A percentile compares a stretch with the other conserved stretches of the same genome.
Evolutionary conservation across 1,140 invertebrate genomes (phyloP).

Genomic region (Melipona quadrifasciata): DNA sequence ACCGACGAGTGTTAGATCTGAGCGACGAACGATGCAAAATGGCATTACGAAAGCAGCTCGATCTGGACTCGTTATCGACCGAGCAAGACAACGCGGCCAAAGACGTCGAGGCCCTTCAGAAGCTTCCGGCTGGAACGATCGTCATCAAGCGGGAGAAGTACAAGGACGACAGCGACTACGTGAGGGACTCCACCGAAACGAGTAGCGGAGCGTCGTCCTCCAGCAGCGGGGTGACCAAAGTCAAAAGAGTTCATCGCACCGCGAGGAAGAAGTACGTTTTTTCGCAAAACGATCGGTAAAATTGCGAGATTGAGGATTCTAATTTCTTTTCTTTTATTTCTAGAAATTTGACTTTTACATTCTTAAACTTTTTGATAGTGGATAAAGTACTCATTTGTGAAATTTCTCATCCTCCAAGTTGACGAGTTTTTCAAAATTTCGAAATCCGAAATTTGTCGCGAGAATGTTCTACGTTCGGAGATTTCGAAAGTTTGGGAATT

Average conservation of each 20-base stretch:
- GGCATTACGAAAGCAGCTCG: constrained; percentile 57
- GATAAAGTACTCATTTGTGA: too few species aligned
- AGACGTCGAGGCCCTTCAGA: constrained; percentile 40
- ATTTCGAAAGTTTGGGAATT: too few species aligned
- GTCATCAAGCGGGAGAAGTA: constrained; percentile 61
- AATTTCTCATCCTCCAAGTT: too few species aligned
- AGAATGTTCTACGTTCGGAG: too few species aligned
- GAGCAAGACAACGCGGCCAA: background rate
- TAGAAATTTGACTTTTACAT: background rate
- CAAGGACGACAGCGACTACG: constrained; percentile 55
- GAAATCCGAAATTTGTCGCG: too few species aligned
- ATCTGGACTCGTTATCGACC: constrained; percentile 23
- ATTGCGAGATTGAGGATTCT: background rate
- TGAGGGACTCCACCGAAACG: constrained; percentile 55
- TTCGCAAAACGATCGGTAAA: background rate
- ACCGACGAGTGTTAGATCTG: constrained; percentile 60
- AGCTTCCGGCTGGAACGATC: constrained; percentile 63
- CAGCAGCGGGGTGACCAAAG: constrained; percentile 35
- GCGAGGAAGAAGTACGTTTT: constrained; percentile 58
- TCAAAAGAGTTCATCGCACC: constrained; percentile 51
- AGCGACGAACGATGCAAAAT: constrained; percentile 66
- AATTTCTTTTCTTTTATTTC: background rate
- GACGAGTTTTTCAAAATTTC: too few species aligned
- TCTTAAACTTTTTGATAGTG: background rate
- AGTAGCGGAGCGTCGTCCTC: constrained; percentile 60